Conservation (phyloP, 2,888 invertebrate species). For the Synergus umbraculus region DNA sequence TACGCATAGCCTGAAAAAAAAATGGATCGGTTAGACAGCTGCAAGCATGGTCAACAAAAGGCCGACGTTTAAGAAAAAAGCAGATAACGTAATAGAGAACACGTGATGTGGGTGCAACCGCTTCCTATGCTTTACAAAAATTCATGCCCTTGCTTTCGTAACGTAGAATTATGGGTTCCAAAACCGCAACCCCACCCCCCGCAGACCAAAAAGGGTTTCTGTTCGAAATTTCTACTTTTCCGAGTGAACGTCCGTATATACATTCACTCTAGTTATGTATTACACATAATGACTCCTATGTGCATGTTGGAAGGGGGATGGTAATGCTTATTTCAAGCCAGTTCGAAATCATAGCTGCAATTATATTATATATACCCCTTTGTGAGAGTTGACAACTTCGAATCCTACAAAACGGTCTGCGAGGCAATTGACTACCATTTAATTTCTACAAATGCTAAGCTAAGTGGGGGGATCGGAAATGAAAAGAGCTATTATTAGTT, state of each 20-base stretch:
- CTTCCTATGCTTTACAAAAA: conserved; percentile 8
- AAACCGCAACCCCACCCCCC: conserved; percentile 53
- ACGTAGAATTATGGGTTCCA: conserved; percentile 54
- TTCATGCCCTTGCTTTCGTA: conserved; percentile 43
- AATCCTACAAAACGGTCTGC: background rate
- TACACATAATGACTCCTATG: conserved; percentile 19
- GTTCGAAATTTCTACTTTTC: conserved; percentile 15
- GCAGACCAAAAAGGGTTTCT: conserved; percentile 51
- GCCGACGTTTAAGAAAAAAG: conserved; percentile 9
- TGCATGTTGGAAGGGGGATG: background rate
- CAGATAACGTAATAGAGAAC: conserved; percentile 19
- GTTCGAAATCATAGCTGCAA: conserved; percentile 10
- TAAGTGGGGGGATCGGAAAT: conserved; percentile 10
- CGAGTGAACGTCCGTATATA: background rate
- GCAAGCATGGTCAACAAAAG: background rate
- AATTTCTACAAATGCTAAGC: background rate
- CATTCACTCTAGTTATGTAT: conserved; percentile 1
- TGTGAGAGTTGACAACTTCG: conserved; percentile 14
- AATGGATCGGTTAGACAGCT: conserved; percentile 21
- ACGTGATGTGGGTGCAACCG: conserved; percentile 37
- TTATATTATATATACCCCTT: conserved; percentile 4
- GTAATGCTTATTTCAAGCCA: conserved; percentile 14
- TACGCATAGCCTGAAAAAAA: background rate
- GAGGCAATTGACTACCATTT: conserved; percentile 11
- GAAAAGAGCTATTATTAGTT: background rate